Evolutionary conservation across 2,888 invertebrate genomes (phyloP).

Genomic region (Phania funesta): DNA sequence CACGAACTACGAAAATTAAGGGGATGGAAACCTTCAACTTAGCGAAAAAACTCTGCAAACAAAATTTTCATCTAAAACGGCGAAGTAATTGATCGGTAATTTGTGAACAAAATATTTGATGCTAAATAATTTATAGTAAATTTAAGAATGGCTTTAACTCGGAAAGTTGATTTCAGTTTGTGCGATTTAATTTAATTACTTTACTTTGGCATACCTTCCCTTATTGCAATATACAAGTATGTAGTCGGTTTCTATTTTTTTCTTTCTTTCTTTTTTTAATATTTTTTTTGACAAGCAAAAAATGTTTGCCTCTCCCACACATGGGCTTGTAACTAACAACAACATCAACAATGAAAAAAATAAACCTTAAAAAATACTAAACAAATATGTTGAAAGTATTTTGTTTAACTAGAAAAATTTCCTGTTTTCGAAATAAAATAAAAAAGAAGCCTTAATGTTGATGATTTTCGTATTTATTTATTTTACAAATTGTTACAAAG

Average conservation of each 20-base stretch:
- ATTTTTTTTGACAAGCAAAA: slow-evolving; percentile 55
- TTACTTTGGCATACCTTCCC: slow-evolving; percentile 39
- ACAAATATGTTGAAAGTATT: slow-evolving; percentile 65
- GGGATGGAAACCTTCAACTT: slow-evolving; percentile 23
- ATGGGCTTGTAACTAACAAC: slow-evolving; percentile 52
- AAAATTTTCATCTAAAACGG: neutral
- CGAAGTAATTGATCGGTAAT: too few relatives aligned
- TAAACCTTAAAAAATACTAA: slow-evolving; percentile 21
- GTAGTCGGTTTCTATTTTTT: slow-evolving; percentile 39
- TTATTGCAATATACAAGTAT: slow-evolving; percentile 22
- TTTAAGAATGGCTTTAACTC: neutral
- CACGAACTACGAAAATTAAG: slow-evolving; percentile 46
- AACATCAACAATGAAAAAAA: slow-evolving; percentile 10
- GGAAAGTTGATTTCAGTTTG: too few relatives aligned
- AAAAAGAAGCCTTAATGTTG: slow-evolving; percentile 21
- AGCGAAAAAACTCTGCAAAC: neutral
- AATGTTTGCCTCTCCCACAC: slow-evolving; percentile 67
- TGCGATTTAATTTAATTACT: neutral
- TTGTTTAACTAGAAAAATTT: slow-evolving; percentile 48
- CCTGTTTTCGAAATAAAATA: slow-evolving; percentile 50
- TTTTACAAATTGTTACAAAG: slow-evolving; percentile 36
- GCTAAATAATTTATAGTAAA: too few relatives aligned
- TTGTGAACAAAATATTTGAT: too few relatives aligned
- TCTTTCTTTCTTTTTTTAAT: slow-evolving; percentile 10
- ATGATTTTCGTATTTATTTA: slow-evolving; percentile 42